phyloP scores from a whole-genome alignment of 1,140 invertebrate species.

The Araneus ventricosus region DNA sequence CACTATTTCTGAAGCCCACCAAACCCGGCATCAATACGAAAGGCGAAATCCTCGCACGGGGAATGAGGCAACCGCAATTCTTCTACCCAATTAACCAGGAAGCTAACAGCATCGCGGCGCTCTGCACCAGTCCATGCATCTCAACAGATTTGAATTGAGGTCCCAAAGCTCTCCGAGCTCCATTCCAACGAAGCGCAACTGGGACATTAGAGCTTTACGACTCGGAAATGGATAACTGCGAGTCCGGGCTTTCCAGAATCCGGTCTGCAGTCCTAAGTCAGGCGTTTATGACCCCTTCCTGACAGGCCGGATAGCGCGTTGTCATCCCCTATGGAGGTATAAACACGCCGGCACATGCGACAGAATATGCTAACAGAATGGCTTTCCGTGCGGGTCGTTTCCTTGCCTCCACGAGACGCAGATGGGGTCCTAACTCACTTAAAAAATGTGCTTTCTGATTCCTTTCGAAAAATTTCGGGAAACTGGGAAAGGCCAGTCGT shows the following conservation, averaged over 20 bases:
- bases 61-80: conserved; percentile 19
- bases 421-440: conserved; percentile 40
- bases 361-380: conserved; percentile 24
- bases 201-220: conserved; percentile 51
- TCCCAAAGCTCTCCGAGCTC: neutral
- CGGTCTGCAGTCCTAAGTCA: conserved; percentile 33
- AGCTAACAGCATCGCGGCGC: neutral
- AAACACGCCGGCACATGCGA: neutral
- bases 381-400: neutral
- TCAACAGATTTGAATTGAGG: neutral
- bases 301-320: conserved; percentile 34
- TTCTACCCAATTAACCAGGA: neutral
- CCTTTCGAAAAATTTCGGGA: conserved; percentile 2
- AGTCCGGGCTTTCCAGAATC: conserved; percentile 26
- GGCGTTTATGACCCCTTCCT: conserved; percentile 38
- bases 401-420: neutral
- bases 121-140: neutral
- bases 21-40: neutral
- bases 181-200: neutral
- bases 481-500: neutral
- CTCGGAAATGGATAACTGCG: conserved; percentile 56
- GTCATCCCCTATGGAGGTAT: conserved; percentile 12
- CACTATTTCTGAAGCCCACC: neutral
- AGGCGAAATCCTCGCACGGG: neutral
- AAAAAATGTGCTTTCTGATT: neutral